Base-by-base conservation (phyloP, 2,797 vertebrate genomes). In the Peromyscus attwateri region DNA sequence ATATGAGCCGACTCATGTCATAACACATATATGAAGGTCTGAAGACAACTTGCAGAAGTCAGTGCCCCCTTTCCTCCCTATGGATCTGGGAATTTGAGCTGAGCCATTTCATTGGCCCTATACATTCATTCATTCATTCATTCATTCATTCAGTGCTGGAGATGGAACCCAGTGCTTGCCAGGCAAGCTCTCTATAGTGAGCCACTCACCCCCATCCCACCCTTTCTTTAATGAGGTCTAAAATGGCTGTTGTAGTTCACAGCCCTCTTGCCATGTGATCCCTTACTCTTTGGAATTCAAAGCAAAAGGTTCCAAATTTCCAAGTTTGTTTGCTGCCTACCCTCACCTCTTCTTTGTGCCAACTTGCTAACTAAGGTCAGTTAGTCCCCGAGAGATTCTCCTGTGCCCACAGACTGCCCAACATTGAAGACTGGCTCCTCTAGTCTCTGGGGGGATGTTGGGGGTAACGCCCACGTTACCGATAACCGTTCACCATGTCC, bases 231-330 rank as follows among this genome's bases (percentile, higher is more conserved):
- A 16, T 14, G 11, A 75, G 75, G 25, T 77, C 11, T 82, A 82
- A 52, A 62, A 2, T 3, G 34, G 49, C 3, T 60, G 85, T 73
- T 60, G 52, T 60, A 55, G 29, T 55, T 57, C 12, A 34, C 73
- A 89, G 70, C 29, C 1, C 79, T 49, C 60, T 73, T 79, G n/a
- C 37, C 40, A 6, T 60, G 40, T 68, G 57, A 82, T 46, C 40
- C 52, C 14, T 66, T 90, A 71, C 3, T 57, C 88, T 93, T 83
- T 43, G 66, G 37, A 49, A 55, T 29, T 16, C 23, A 57, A 89
- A 95, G 60, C n/a, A 71, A 49, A 92, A 93, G 19, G 1, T 52
- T 92, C 31, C 52, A 52, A 25, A 71, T 71, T 90, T 84, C 85
- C 52, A 40, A 85, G 64, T 37, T 52, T 76, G 75, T 17, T 75